These are phyloP conservation scores for Helicolenus hilgendorfi DNA, from an alignment of 2,797 vertebrate genomes.

Conservation along the genomic window DNA sequence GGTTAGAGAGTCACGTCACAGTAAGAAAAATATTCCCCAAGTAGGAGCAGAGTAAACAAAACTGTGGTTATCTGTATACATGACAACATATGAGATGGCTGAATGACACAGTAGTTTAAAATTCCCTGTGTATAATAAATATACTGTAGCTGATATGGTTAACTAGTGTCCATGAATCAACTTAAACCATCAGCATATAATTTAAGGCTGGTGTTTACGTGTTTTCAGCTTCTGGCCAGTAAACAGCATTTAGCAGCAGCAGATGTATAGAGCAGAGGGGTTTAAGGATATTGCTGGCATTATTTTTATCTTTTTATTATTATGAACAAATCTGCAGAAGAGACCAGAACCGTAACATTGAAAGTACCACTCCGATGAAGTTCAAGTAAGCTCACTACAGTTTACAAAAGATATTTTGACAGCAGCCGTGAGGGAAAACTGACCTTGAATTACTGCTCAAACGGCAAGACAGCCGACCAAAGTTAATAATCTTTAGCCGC, in stretches of 20 bases:
- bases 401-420: neutral
- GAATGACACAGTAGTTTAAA: neutral
- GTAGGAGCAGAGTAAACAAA: neutral
- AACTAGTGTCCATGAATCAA: neutral
- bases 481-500: neutral
- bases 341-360: neutral
- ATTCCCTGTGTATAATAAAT: neutral
- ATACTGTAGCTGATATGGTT: neutral
- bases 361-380: neutral
- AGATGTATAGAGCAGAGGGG: neutral
- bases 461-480: neutral
- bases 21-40: conserved; percentile 6
- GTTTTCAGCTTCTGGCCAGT: neutral
- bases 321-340: neutral
- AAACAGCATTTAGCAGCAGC: neutral
- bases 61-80: neutral
- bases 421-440: neutral
- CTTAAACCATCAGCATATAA: neutral
- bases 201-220: neutral
- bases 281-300: neutral
- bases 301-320: neutral
- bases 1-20: neutral
- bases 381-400: neutral
- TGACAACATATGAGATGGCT: neutral
- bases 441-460: neutral